These are phyloP conservation scores for Camponotus floridanus DNA, from an alignment of 1,140 invertebrate genomes.

Conservation along the genomic window DNA sequence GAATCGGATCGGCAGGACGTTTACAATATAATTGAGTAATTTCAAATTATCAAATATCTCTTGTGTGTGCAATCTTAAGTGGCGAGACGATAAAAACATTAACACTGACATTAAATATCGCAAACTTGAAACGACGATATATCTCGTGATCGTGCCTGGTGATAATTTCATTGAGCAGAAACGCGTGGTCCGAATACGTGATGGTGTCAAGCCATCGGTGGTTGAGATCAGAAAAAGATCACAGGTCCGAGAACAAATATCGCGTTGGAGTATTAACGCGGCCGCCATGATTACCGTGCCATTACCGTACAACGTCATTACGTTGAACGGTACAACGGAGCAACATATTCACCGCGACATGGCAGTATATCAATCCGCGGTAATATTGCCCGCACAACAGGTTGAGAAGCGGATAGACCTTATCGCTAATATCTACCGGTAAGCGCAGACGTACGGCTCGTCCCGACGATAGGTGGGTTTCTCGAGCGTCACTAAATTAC, in stretches of 20 bases:
- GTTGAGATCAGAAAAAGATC: conserved; percentile 65
- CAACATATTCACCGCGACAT: conserved; percentile 71
- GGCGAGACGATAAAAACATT: conserved; percentile 23
- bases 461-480: conserved; percentile 68
- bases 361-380: conserved; percentile 74
- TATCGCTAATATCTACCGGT: conserved; percentile 74
- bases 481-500: conserved; percentile 71
- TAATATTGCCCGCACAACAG: conserved; percentile 70
- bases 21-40: background rate
- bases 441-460: conserved; percentile 58
- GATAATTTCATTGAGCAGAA: conserved; percentile 39
- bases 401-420: conserved; percentile 72
- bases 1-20: background rate
- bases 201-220: conserved; percentile 27
- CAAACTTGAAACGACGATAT: background rate
- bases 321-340: conserved; percentile 70
- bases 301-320: conserved; percentile 76
- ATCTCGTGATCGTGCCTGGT: background rate
- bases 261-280: conserved; percentile 72
- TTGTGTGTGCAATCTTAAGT: background rate
- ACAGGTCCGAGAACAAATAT: conserved; percentile 69
- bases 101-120: conserved; percentile 16
- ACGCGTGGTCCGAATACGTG: background rate
- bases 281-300: conserved; percentile 71
- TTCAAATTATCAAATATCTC: background rate